A percentile compares a stretch with the other conserved stretches of the same genome.
These are phyloP conservation scores for Brachionus rubens DNA, from an alignment of 1,140 invertebrate genomes.

Conservation along the genomic window DNA sequence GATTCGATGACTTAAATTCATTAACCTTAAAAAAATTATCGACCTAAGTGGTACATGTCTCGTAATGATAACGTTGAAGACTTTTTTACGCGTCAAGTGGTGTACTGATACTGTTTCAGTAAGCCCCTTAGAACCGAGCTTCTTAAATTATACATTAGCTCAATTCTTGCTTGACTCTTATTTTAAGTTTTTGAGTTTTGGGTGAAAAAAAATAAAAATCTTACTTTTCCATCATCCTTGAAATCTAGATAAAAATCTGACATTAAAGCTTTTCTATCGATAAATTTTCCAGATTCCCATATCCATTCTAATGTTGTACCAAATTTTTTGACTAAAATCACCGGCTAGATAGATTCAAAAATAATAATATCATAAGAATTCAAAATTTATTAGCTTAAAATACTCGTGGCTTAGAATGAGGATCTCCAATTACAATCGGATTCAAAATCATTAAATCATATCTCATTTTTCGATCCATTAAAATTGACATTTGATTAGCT, in stretches of 20 bases:
- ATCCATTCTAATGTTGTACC: constrained; percentile 65
- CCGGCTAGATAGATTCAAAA: constrained; percentile 52
- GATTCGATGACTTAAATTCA: too few species aligned
- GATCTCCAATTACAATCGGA: constrained; percentile 59
- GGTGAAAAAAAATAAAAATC: neutral
- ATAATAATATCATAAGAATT: neutral
- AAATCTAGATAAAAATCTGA: constrained; percentile 67
- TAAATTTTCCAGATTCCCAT: constrained; percentile 65
- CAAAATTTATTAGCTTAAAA: neutral
- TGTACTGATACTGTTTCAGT: too few species aligned
- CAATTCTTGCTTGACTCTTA: too few species aligned
- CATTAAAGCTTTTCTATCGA: constrained; percentile 66
- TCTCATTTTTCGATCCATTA: constrained; percentile 64
- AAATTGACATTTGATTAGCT: constrained; percentile 66
- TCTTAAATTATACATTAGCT: too few species aligned
- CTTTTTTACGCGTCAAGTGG: too few species aligned
- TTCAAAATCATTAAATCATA: constrained; percentile 67
- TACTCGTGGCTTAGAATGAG: constrained; percentile 28
- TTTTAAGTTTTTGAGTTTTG: too few species aligned
- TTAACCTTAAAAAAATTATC: too few species aligned
- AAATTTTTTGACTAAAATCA: constrained; percentile 64
- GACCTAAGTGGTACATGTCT: too few species aligned
- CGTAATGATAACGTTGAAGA: too few species aligned
- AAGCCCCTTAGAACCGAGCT: too few species aligned
- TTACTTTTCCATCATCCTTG: constrained; percentile 50